A percentile compares a stretch with the other conserved stretches of the same genome.
Evolutionary conservation across 2,888 invertebrate genomes (phyloP).

Genomic region (Agrochola circellaris): DNA sequence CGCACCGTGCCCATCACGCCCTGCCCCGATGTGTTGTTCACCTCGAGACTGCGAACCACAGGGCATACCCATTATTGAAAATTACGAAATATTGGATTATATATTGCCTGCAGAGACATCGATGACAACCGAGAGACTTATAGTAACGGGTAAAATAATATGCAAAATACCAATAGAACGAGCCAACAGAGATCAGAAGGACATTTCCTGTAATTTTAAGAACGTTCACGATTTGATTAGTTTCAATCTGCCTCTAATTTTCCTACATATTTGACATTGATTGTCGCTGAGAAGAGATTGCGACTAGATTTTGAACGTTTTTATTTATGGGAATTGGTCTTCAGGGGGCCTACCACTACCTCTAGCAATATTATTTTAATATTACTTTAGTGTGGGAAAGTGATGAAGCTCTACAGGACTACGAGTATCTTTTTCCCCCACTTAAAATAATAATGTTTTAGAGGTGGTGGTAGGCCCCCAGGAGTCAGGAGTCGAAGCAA

Average conservation of each 20-base stretch:
- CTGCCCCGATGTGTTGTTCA: conserved; percentile 89
- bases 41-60: conserved; percentile 84
- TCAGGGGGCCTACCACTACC: too few relatives aligned
- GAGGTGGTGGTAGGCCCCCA: too few relatives aligned
- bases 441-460: too few relatives aligned
- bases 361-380: too few relatives aligned
- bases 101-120: background rate
- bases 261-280: background rate
- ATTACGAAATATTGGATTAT: background rate
- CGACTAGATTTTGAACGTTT: background rate
- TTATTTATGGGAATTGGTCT: background rate
- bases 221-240: background rate
- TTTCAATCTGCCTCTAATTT: background rate
- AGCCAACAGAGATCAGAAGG: background rate
- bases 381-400: too few relatives aligned
- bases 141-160: too few relatives aligned
- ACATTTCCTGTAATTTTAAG: background rate
- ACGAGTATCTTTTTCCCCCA: too few relatives aligned
- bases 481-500: background rate
- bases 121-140: background rate
- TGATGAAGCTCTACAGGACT: too few relatives aligned
- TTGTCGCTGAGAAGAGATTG: background rate
- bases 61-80: too few relatives aligned
- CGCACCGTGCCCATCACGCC: conserved; percentile 92
- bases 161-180: background rate